Evolutionary conservation across 1,140 invertebrate species (phyloP), one percentile per base, ranked within the genome.

Genomic region (Theocolax elegans): DNA sequence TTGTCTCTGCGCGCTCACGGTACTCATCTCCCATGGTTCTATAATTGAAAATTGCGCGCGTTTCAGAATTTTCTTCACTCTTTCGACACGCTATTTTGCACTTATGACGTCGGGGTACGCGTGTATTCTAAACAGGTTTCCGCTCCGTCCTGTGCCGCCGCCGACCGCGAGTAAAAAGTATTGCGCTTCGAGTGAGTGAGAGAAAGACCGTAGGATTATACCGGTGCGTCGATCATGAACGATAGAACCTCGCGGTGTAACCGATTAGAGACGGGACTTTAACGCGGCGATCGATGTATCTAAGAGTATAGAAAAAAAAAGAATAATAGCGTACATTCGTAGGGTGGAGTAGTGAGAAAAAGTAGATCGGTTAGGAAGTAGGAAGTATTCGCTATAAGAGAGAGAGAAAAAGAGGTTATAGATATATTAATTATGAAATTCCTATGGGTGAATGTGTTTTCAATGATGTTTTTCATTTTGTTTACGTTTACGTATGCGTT

Each of bases 51-150:
- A 54, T 66, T 49, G 13, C 38, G 15, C 53, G 4, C 9, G 10
- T 35, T 17, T 13, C n/a, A 35, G 53, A 67, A 67, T 58, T 58
- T 67, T 67, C 65, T 51, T 25, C 10, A 6, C 60, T 51, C 31
- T 27, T 60, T 53, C 49, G 23, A 12, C 35, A n/a, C 54, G 31
- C 35, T 23, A 40, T 42, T 58, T 58, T 23, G 21, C 40, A 46
- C 54, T 63, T 56, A 66, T 38, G 53, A 67, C 51, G 54, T 40
- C 21, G 19, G 17, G 12, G 17, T 19, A 64, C 25, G 23, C 31
- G 53, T 7, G 15, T n/a, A 63, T 54, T 51, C 46, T 54, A 62
- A 69, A 68, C 67, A 68, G 67, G 67, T 68, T 68, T 68, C 17
- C 19, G 21, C 27, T 19, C 9, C 31, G 3, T 29, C 40, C 40